A percentile compares a stretch with the other conserved stretches of the same genome.
Evolutionary conservation across 2,113 vertebrate genomes (phyloP).

Genomic region (Arizona elegans): DNA sequence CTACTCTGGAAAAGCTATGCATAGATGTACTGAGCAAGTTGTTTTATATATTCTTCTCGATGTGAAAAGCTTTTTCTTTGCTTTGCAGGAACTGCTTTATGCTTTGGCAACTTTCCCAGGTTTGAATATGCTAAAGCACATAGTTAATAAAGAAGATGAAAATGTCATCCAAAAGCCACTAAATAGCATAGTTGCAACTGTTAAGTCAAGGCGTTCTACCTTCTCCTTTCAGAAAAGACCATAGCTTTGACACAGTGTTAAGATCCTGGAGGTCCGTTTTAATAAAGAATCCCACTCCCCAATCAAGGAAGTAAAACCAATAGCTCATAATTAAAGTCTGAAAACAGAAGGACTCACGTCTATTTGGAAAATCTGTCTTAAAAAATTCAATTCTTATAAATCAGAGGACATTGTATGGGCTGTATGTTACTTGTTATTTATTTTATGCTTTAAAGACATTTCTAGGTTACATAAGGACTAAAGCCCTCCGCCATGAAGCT

Average conservation of each 20-base stretch:
- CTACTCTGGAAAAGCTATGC: neutral
- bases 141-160: neutral
- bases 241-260: neutral
- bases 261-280: neutral
- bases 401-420: neutral
- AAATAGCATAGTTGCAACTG: neutral
- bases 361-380: neutral
- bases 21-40: neutral
- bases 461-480: neutral
- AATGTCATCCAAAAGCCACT: neutral
- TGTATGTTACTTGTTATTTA: neutral
- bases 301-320: neutral
- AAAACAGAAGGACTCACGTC: neutral
- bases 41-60: neutral
- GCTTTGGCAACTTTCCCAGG: neutral
- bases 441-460: neutral
- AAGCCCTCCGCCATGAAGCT: neutral
- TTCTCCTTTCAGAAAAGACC: neutral
- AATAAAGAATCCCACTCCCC: neutral
- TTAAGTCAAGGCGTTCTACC: slow-evolving; percentile 18
- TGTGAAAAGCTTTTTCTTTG: neutral
- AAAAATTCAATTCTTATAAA: neutral
- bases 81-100: neutral
- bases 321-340: neutral
- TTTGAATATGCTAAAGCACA: neutral